phyloP scores from a whole-genome alignment of 2,888 invertebrate genomes.

The Lumbricus terrestris region DNA sequence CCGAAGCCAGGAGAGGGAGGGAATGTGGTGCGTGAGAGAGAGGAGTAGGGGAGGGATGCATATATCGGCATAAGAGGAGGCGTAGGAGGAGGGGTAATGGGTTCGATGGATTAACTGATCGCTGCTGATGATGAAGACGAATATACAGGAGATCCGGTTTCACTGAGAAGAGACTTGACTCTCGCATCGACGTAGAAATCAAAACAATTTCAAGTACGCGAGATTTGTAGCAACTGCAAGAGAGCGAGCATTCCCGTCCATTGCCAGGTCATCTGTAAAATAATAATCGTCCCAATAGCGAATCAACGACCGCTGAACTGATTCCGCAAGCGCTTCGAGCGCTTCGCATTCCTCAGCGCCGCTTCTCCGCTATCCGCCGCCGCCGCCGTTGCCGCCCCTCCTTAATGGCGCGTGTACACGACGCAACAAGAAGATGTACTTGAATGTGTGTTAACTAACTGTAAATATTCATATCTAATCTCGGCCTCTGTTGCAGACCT shows the following conservation, averaged over 20 bases:
- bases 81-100: neutral
- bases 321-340: neutral
- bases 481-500: neutral
- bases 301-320: neutral
- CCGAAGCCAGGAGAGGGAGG: neutral
- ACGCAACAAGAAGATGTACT: conserved; percentile 3
- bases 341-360: neutral
- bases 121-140: neutral
- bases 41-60: too few species aligned
- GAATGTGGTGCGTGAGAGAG: neutral
- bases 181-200: neutral
- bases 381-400: neutral
- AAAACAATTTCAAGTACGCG: conserved; percentile 3
- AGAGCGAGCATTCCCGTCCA: neutral
- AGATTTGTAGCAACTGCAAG: neutral
- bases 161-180: neutral
- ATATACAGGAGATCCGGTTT: neutral
- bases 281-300: conserved; percentile 3
- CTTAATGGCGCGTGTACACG: neutral
- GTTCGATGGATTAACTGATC: neutral
- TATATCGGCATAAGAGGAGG: neutral
- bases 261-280: conserved; percentile 3
- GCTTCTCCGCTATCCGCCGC: neutral
- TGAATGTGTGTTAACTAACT: neutral
- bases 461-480: neutral